Evolutionary conservation across 2,113 vertebrate species (phyloP).

Genomic region (Rhagologus leucostigma): DNA sequence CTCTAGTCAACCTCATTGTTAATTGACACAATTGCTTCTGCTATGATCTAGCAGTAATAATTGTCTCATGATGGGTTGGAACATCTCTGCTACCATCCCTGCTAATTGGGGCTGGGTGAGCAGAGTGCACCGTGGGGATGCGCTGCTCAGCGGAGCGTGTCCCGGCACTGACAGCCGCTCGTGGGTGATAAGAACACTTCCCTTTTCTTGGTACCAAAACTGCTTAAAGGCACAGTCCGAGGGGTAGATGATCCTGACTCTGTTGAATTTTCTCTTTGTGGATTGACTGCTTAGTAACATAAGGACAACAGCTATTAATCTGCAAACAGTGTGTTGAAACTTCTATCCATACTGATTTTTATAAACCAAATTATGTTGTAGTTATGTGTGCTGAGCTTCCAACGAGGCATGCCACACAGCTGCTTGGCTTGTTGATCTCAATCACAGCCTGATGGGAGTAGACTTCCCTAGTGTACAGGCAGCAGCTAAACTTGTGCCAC

Average conservation of each 20-base stretch:
- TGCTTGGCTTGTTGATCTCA: background rate
- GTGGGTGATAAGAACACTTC: background rate
- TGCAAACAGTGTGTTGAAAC: background rate
- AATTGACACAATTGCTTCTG: background rate
- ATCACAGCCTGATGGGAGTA: background rate
- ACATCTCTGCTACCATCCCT: background rate
- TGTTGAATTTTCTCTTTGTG: background rate
- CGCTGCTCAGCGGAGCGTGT: background rate
- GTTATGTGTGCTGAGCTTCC: background rate
- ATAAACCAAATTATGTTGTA: background rate
- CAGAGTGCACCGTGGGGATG: accelerated
- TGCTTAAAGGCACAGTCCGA: background rate
- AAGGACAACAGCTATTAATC: background rate
- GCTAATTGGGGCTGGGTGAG: background rate
- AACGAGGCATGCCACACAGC: accelerated
- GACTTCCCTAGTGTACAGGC: background rate
- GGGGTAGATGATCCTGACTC: background rate
- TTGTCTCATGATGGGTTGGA: background rate
- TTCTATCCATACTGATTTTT: background rate
- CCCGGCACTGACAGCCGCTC: background rate
- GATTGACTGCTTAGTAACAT: background rate
- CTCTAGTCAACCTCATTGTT: background rate
- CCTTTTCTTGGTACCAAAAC: background rate
- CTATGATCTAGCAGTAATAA: background rate
- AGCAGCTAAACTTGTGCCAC: background rate